Evolutionary conservation across 64 coral and sea anemone genomes (phyloP).

Genomic region (Pocillopora verrucosa): DNA sequence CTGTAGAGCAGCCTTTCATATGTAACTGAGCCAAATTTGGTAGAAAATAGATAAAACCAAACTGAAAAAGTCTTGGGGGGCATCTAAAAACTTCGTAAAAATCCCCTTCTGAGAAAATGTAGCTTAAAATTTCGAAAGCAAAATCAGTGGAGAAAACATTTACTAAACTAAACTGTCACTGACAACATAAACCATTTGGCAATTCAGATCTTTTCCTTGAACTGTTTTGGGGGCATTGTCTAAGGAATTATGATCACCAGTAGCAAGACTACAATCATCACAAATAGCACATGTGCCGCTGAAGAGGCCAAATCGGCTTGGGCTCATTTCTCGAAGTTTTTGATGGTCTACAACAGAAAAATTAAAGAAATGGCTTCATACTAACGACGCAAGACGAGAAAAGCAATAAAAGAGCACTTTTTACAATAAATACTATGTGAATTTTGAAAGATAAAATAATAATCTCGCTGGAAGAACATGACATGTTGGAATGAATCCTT

Average conservation of each 20-base stretch:
- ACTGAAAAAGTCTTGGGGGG: too few species aligned
- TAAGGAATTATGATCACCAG: not conserved
- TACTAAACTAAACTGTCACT: too few species aligned
- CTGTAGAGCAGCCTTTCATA: too few species aligned
- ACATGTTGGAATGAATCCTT: slow-evolving; percentile 4
- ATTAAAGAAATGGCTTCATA: not conserved
- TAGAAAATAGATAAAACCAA: too few species aligned
- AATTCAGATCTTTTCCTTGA: slow-evolving; percentile 60
- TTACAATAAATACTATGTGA: not conserved
- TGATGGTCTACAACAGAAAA: slow-evolving; percentile 18
- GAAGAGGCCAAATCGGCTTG: slow-evolving; percentile 3
- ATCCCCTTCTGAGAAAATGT: too few species aligned
- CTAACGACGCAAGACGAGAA: not conserved
- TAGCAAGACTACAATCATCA: slow-evolving; percentile 11
- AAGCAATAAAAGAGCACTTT: not conserved
- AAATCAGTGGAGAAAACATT: too few species aligned
- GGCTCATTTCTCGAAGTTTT: slow-evolving; percentile 3
- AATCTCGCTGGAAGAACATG: slow-evolving; percentile 1
- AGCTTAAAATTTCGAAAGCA: too few species aligned
- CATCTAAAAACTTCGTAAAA: too few species aligned
- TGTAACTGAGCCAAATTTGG: too few species aligned
- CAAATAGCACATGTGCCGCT: slow-evolving; percentile 34
- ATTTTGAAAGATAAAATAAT: not conserved
- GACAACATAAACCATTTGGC: not conserved
- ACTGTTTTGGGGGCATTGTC: slow-evolving; percentile 16